Base-by-base conservation (phyloP, 2,113 vertebrate genomes). In the Calonectris borealis region DNA sequence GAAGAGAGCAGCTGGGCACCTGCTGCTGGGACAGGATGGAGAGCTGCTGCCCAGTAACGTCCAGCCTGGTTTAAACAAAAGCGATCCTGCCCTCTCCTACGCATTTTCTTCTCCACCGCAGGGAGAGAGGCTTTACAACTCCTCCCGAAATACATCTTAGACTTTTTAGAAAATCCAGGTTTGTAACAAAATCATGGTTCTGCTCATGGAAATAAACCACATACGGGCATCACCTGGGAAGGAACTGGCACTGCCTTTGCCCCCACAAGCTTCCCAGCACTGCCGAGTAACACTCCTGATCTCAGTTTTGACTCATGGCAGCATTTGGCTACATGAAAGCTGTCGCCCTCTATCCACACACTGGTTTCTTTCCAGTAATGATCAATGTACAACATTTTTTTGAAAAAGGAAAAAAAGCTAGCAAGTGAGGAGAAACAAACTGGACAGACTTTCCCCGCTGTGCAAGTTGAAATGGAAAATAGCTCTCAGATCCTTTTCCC, bases 101-200 rank as follows among this genome's bases (percentile, higher is more conserved):
- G 3, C 2, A 0, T 13, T 25, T 65, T 70, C 48, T 36, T 65
- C 27, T 27, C 44, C 36, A 24, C 5, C 1, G 1, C 10, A 84
- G 70, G 34, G 36, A 69, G 54, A 91, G 34, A 49, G 16, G 66
- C 61, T 85, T 61, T 64, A 69, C 40, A 34, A 34, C 54, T 51
- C 31, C 13, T 48, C 26, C 38, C 38, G 19, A 93, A 88, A 70
- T 26, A 31, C 6, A 68, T 22, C 31, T 66, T 19, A 15, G 15
- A 61, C 20, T 42, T 84, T 38, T 71, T 27, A 46, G 52, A 70
- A 83, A 88, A 87, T 38, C 15, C 25, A 25, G 16, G 32, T 38
- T 58, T 34, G 16, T 58, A 77, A 34, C 2, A 12, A 83, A 88
- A 66, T n/a, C 11, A 4, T 36, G 42, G 19, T 29, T 87, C 36